Base-by-base conservation (phyloP, 2,888 invertebrate species). In the Chrysodeixis includens region DNA sequence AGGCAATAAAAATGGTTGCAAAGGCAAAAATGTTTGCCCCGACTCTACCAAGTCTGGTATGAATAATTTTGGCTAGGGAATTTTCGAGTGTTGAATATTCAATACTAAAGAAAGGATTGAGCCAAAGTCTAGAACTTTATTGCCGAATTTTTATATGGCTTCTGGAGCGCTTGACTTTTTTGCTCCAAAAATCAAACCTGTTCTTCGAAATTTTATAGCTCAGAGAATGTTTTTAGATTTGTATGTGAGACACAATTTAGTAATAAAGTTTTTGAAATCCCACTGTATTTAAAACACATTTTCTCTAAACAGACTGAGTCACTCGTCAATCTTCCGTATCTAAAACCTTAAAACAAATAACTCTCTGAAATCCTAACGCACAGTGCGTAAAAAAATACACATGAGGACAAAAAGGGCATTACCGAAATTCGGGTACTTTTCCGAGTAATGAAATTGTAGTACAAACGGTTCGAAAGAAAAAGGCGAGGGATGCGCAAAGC, bases 391-490 rank as follows among this genome's bases (percentile, higher is more conserved):
- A 67, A 35, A 69, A 62, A 69, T 57, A 76, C 79, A 77, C 72
- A 72, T 70, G 74, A 59, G 70, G 63, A 69, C 71, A 71, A 74
- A 70, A 74, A 67, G 52, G 60, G 58, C 64, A 72, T 63, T 66
- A 74, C 60, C n/a, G 40, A 78, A 79, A 75, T 71, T 68, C 65
- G 52, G 14, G 69, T 65, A 71, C 66, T 78, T 83, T 81, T 77
- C 73, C 74, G 56, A 73, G 76, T 82, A 84, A 83, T 79, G 74
- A 74, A 84, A 84, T 82, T 81, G 78, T 79, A 74, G 72, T 78
- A 77, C 78, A 75, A 79, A 78, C 66, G 79, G 74, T 76, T 84
- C 59, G 73, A 78, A 69, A 71, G 69, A 66, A 79, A 73, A 77
- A 70, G 68, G 18, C 44, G 46, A 59, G 60, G 57, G 53, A 69